These are phyloP conservation scores for Aurelia aurita complex sp. Pacific DNA, from an alignment of 30 jellyfish, hydroid and myxozoan genomes.

Conservation along the genomic window DNA sequence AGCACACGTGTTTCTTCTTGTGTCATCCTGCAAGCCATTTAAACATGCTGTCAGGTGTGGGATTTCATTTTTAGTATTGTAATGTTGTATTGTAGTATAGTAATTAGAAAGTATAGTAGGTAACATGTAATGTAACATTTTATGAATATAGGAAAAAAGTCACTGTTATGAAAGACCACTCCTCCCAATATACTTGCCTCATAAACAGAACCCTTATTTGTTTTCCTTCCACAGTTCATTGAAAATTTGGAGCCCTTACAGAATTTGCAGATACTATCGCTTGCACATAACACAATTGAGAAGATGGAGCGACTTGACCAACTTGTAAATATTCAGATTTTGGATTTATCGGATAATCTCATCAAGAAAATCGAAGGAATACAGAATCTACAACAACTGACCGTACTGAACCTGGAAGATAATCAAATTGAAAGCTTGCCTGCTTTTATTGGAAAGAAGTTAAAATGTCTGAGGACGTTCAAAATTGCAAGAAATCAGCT, in stretches of 20 bases:
- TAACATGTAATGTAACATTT: no score
- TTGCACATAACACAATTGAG: conserved; percentile 55
- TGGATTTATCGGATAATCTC: conserved; percentile 59
- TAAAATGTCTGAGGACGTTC: conserved; percentile 51
- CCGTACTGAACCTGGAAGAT: conserved; percentile 45
- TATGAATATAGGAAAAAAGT: no score
- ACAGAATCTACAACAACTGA: conserved; percentile 47
- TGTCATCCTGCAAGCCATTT: no score
- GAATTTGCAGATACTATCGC: conserved; percentile 56
- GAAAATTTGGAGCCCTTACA: conserved; percentile 66
- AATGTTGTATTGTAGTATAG: no score
- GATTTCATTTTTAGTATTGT: no score
- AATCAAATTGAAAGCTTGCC: conserved; percentile 65
- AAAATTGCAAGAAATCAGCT: conserved; percentile 58
- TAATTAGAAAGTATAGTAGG: no score
- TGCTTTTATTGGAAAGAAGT: conserved; percentile 64
- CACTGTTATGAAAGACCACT: no score
- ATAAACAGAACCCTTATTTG: no score
- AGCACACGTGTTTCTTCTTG: no score
- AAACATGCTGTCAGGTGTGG: no score
- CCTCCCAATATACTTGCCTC: no score
- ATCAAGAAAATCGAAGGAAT: conserved; percentile 64
- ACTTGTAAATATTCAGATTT: conserved; percentile 48
- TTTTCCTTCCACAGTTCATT: conserved; percentile 33
- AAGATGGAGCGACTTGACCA: conserved; percentile 61